Base-by-base conservation (phyloP, 2,888 invertebrate genomes). In the Osedax frankpressi region DNA sequence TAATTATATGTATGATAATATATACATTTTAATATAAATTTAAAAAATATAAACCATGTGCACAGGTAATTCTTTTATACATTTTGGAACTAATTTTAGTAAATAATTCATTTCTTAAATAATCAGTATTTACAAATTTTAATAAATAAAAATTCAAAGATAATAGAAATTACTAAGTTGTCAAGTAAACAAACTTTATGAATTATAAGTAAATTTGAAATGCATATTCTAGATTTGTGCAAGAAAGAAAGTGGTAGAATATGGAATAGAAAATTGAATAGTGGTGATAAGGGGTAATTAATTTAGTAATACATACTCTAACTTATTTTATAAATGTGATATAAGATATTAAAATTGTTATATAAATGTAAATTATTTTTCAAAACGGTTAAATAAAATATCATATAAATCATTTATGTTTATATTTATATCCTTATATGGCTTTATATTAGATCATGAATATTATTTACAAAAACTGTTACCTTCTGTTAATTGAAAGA, bases 251-350 rank as follows among this genome's bases (percentile, higher is more conserved):
- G 78, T n/a, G 83, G 83, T 3, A 82, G 81, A 76, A 80, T 83
- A 30, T 83, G 82, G 82, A 81, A 82, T 72, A 76, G 82, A 69
- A 83, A 82, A 74, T 81, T 81, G 26, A 76, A 77, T 27, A 79
- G 81, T 2, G 78, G 77, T 62, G 81, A 81, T 75, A 80, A 82
- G 76, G 82, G 83, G 83, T 83, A 79, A 75, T n/a, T n/a, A n/a
- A n/a, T n/a, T n/a, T n/a, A n/a, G n/a, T n/a, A n/a, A n/a, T n/a
- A n/a, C n/a, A n/a, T n/a, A n/a, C n/a, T n/a, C n/a, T n/a, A n/a
- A n/a, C n/a, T n/a, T n/a, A n/a, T n/a, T n/a, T n/a, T n/a, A n/a
- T n/a, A n/a, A n/a, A n/a, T n/a, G n/a, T n/a, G n/a, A n/a, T n/a
- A n/a, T n/a, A n/a, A n/a, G n/a, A n/a, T n/a, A n/a, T n/a, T n/a